These are phyloP conservation scores for Philopotamus ludificatus DNA, from an alignment of 1,140 invertebrate genomes.

Conservation along the genomic window DNA sequence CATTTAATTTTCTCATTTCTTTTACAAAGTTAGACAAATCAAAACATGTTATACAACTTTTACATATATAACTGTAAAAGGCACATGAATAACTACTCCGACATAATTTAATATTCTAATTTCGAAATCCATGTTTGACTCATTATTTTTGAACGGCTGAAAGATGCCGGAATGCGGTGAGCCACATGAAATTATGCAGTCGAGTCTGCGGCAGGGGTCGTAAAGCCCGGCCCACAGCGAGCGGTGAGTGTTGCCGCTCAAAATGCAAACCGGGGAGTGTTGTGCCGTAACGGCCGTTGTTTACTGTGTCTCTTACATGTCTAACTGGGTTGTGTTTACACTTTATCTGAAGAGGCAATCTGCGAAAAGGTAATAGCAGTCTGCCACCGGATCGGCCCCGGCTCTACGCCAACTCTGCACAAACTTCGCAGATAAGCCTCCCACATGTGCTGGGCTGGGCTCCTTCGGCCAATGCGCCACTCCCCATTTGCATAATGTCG, in stretches of 20 bases:
- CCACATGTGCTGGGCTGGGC: neutral
- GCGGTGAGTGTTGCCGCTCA: neutral
- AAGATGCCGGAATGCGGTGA: no score
- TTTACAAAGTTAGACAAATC: no score
- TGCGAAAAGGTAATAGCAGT: constrained; percentile 10
- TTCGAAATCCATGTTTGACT: no score
- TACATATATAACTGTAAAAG: no score
- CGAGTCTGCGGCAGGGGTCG: neutral
- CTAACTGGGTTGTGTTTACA: constrained; percentile 13
- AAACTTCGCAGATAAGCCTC: constrained; percentile 7
- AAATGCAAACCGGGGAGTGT: neutral
- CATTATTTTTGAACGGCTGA: no score
- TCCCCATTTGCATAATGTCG: constrained; percentile 7
- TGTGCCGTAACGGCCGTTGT: neutral
- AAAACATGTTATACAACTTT: no score
- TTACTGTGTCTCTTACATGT: constrained; percentile 5
- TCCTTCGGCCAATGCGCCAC: neutral
- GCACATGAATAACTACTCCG: no score
- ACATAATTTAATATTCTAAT: no score
- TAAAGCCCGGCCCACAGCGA: neutral
- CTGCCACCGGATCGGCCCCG: neutral
- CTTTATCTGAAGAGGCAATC: constrained; percentile 12
- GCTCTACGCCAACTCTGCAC: neutral
- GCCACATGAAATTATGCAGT: constrained; percentile 4
- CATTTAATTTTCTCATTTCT: no score